Base-by-base conservation (phyloP, 2,888 invertebrate genomes). In the Drosophila histrio region DNA sequence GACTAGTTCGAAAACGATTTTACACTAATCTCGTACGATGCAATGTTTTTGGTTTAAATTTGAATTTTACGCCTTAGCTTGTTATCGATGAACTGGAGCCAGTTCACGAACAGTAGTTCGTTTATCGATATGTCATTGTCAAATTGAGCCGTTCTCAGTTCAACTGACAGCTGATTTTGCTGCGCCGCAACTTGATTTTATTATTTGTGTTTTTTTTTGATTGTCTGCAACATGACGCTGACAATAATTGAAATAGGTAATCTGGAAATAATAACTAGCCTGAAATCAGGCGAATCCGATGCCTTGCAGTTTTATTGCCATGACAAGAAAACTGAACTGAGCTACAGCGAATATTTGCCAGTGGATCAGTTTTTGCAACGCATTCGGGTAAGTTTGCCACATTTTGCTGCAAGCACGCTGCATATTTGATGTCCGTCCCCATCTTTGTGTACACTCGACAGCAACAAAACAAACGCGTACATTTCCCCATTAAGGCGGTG, bases 401-500 rank as follows among this genome's bases (percentile, higher is more conserved):
- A 22, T 22, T 2, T n/a, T 15, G 4, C 2, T 3, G 21, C 21
- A 7, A n/a, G n/a, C 22, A 11, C 8, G 5, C 9, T 7, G 15
- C 1, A 17, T 4, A 36, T 19, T 26, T 19, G 2, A n/a, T 38
- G 11, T n/a, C n/a, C n/a, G n/a, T n/a, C 13, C 7, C n/a, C 13
- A 15, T 19, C n/a, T 8, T 13, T 38, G 2, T 7, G 11, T 19
- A 0, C 6, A 24, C 24, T n/a, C 1, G 1, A 28, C 28, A 91
- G 91, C 52, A 71, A 15, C 38, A 88, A 1, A 91, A 91, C 49
- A 82, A 83, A 56, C 88, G 91, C 7, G 87, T 90, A 1, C 83
- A 86, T n/a, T 91, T 87, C 30, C 84, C 87, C 9, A 69, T 58
- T 0, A 71, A 69, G 1, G 71, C 72, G 2, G 79, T 90, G 24